A percentile compares a stretch with the other conserved stretches of the same genome.
Conservation (phyloP, 2,113 vertebrate genomes). For the Meleagris gallopavo region DNA sequence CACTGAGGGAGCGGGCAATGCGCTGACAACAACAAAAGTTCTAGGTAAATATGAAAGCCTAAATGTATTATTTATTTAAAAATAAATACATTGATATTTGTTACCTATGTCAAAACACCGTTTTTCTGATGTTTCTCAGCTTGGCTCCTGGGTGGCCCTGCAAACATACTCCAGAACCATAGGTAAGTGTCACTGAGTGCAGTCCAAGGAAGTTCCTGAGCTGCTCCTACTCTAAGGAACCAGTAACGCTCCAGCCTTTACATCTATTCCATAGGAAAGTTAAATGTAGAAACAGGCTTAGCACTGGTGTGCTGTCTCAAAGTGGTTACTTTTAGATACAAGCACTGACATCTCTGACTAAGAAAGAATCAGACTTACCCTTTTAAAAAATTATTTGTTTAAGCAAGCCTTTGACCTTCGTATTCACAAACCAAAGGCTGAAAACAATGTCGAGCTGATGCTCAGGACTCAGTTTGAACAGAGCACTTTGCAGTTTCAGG, state of each 20-base stretch:
- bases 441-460: not conserved
- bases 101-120: not conserved
- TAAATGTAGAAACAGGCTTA: not conserved
- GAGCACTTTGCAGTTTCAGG: not conserved
- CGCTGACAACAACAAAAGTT: not conserved
- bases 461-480: not conserved
- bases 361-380: not conserved
- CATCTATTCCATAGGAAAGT: not conserved
- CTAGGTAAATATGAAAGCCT: not conserved
- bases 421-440: not conserved
- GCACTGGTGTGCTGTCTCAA: not conserved
- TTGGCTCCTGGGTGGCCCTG: not conserved
- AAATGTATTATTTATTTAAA: not conserved
- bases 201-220: not conserved
- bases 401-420: not conserved
- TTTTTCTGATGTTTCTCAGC: not conserved
- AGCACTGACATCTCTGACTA: not conserved
- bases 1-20: not conserved
- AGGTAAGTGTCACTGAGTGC: not conserved
- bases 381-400: not conserved
- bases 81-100: not conserved
- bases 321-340: not conserved
- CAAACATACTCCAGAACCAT: not conserved
- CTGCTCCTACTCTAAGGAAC: not conserved
- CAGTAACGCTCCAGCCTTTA: not conserved